Conservation (phyloP, 2,888 invertebrate genomes). For the Drosophila maculinotata region DNA sequence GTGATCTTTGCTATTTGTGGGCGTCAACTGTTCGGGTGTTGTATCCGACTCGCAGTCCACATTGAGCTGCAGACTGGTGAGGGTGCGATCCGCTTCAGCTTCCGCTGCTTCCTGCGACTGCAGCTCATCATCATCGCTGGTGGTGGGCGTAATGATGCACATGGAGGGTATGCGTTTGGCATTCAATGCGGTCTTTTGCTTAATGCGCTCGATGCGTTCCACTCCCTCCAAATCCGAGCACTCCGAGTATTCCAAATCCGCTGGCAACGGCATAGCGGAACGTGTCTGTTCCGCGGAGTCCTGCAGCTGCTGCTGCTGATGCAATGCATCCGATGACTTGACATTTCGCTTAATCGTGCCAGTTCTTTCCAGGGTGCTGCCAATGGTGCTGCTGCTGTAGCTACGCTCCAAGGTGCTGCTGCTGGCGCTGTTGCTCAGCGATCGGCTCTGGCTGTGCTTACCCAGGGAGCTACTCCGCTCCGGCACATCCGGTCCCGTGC, state of each 20-base stretch:
- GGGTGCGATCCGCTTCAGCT: constrained; percentile 65
- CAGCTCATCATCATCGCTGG: constrained; percentile 93
- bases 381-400: constrained; percentile 70
- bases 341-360: constrained; percentile 85
- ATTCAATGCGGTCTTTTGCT: constrained; percentile 94
- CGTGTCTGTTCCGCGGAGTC: constrained; percentile 77
- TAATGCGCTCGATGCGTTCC: constrained; percentile 93
- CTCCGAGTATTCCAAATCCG: constrained; percentile 93
- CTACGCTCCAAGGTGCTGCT: constrained; percentile 85
- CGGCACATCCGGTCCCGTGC: constrained; percentile 90
- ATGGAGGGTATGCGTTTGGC: constrained; percentile 95
- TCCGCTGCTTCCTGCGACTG: constrained; percentile 54
- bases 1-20: constrained; percentile 79
- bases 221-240: constrained; percentile 95
- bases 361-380: constrained; percentile 86
- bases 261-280: constrained; percentile 69
- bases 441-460: constrained; percentile 85
- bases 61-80: constrained; percentile 87
- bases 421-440: constrained; percentile 85
- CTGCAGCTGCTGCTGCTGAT: constrained; percentile 77
- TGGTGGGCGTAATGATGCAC: constrained; percentile 95
- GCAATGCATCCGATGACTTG: constrained; percentile 60
- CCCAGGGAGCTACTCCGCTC: constrained; percentile 92
- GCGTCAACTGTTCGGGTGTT: constrained; percentile 66
- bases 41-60: constrained; percentile 47